Percentiles rank a stretch among this genome's conserved stretches.
Evolutionary conservation across 1,140 invertebrate genomes (phyloP).

Genomic region (Cyclina sinensis): DNA sequence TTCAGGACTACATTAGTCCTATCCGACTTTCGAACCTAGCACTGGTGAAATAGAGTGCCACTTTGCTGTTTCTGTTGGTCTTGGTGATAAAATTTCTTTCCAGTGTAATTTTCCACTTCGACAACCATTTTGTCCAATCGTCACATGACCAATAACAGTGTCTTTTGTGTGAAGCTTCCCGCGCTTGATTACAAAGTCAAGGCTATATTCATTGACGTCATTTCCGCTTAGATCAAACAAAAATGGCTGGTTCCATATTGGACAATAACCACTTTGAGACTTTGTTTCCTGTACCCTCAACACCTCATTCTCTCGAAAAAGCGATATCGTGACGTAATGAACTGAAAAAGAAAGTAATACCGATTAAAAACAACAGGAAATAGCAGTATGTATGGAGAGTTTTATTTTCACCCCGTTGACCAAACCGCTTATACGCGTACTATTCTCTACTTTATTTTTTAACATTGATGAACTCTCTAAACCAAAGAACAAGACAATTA

Average conservation of each 20-base stretch:
- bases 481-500: too few relatives aligned
- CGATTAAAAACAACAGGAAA: too few relatives aligned
- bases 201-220: slow-evolving; percentile 48
- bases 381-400: too few relatives aligned
- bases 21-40: slow-evolving; percentile 20
- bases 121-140: slow-evolving; percentile 64
- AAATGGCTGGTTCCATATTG: slow-evolving; percentile 74
- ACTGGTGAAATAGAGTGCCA: slow-evolving; percentile 75
- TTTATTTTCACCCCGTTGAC: too few relatives aligned
- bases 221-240: slow-evolving; percentile 66
- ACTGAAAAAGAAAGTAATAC: slow-evolving; percentile 57
- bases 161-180: slow-evolving; percentile 67
- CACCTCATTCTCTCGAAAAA: slow-evolving; percentile 39
- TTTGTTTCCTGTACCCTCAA: slow-evolving; percentile 52
- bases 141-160: slow-evolving; percentile 74
- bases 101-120: slow-evolving; percentile 71
- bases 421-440: too few relatives aligned
- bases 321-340: slow-evolving; percentile 67
- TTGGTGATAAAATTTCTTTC: slow-evolving; percentile 71
- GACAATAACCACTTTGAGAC: slow-evolving; percentile 51
- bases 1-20: too few relatives aligned
- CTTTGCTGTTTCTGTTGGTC: slow-evolving; percentile 64
- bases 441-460: too few relatives aligned
- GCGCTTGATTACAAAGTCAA: slow-evolving; percentile 75
- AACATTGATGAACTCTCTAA: too few relatives aligned